phyloP scores from a whole-genome alignment of 2,888 invertebrate genomes.

The Iphiclides podalirius region DNA sequence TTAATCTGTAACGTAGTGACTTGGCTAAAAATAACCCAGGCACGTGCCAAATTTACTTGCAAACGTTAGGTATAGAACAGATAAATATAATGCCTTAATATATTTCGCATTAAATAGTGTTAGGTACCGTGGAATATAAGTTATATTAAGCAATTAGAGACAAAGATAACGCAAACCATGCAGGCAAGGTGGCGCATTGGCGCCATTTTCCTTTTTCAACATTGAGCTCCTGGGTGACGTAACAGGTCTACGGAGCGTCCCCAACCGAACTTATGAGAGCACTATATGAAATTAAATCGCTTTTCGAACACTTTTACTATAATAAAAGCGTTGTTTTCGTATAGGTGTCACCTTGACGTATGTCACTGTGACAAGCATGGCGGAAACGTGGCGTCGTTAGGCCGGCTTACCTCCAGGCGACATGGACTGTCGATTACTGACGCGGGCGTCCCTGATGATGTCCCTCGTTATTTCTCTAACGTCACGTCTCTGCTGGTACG shows the following conservation, averaged over 20 bases:
- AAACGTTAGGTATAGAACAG: not conserved
- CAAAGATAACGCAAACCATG: constrained; percentile 23
- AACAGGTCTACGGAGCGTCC: constrained; percentile 54
- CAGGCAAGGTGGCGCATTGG: constrained; percentile 45
- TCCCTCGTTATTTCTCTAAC: constrained; percentile 71
- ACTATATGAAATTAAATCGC: constrained; percentile 31
- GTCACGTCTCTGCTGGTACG: constrained; percentile 71
- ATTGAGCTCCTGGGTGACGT: constrained; percentile 65
- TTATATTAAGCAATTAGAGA: constrained; percentile 15
- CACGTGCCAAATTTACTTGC: constrained; percentile 54
- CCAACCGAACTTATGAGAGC: constrained; percentile 31
- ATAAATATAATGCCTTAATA: not conserved
- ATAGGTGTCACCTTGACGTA: constrained; percentile 78
- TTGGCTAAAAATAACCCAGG: constrained; percentile 65
- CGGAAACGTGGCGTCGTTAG: constrained; percentile 79
- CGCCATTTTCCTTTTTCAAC: constrained; percentile 76
- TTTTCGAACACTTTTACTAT: constrained; percentile 43
- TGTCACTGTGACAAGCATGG: constrained; percentile 79
- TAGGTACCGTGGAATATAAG: not conserved
- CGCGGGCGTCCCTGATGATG: constrained; percentile 68
- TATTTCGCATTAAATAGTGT: constrained; percentile 19
- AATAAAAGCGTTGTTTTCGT: constrained; percentile 67
- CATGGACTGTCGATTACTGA: constrained; percentile 66
- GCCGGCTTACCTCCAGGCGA: constrained; percentile 70
- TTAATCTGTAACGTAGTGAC: constrained; percentile 18